Conservation (phyloP, 2,888 invertebrate genomes). For the Noctua fimbriata region DNA sequence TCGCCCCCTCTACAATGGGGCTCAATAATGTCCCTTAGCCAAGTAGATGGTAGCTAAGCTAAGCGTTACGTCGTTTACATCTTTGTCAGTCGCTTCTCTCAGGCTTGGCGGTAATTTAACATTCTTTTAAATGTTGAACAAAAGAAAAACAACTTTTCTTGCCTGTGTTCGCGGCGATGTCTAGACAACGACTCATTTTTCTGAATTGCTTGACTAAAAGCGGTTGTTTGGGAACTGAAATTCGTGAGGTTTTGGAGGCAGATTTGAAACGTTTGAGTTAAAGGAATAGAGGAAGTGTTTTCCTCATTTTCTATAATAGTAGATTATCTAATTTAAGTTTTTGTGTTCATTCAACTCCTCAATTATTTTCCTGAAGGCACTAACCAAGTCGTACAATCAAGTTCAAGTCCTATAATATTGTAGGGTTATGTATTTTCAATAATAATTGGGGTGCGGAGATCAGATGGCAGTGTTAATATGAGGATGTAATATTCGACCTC, state of each 20-base stretch:
- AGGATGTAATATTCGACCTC: background rate
- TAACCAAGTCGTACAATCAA: background rate
- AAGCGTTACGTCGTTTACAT: constrained; percentile 29
- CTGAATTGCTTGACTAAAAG: constrained; percentile 23
- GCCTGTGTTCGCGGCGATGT: constrained; percentile 32
- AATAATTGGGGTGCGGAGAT: constrained; percentile 30
- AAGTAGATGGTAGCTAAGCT: constrained; percentile 34
- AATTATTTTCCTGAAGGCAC: background rate
- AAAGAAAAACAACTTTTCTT: constrained; percentile 42
- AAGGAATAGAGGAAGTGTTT: background rate
- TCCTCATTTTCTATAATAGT: background rate
- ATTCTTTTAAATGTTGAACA: constrained; percentile 47
- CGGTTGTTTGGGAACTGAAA: constrained; percentile 12
- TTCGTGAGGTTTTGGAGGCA: constrained; percentile 16
- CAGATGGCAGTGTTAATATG: constrained; percentile 16
- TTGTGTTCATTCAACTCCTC: background rate
- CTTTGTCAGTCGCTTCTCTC: constrained; percentile 29
- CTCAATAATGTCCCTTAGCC: constrained; percentile 41
- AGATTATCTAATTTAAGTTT: background rate
- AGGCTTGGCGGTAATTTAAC: constrained; percentile 44
- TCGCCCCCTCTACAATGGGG: constrained; percentile 52
- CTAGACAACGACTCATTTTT: constrained; percentile 54
- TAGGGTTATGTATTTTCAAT: constrained; percentile 1
- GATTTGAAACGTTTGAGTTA: constrained; percentile 1
- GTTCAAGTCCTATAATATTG: constrained; percentile 6